Evolutionary conservation across 1,140 invertebrate genomes (phyloP), one percentile per base, ranked within the genome.

Genomic region (Aphaenogaster floridana): DNA sequence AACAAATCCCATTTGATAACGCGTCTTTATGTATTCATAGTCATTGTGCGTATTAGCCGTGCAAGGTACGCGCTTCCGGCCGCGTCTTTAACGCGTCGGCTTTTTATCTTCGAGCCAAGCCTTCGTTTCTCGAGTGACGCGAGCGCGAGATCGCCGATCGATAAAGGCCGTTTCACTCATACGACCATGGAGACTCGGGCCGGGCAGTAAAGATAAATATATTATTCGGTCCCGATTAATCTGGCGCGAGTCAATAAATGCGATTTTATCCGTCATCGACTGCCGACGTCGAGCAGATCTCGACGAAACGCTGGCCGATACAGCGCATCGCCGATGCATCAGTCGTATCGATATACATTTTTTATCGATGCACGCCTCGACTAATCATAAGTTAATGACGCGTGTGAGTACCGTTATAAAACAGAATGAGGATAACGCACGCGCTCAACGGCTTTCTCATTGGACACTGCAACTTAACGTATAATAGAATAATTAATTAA

Each of bases 121-220:
- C 94, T 95, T 95, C 94, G 91, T 95, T 95, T 95, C 94, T 93
- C 93, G 91, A 95, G 90, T 95, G 94, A 95, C 94, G 93, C 93
- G 92, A 86, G 88, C 86, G 86, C 87, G 86, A 89, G 91, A 90
- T 90, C 79, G 85, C 61, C 66, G 89, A 90, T 90, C 89, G 89
- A 90, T 90, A 90, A 90, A 89, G 77, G 50, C 71, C 78, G 88
- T 90, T 89, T 87, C 78, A 83, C 88, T 76, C 71, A 57, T 39
- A 76, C 57, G 68, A 68, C 21, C 57, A n/a, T 61, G 76, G 50
- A 72, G 61, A 63, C 74, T 77, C 80, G 59, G 79, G 89, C 63
- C 72, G 78, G 42, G 28, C 42, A 42, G 28, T 74, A 74, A 89
- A 90, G 83, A 90, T 90, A 90, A 87, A 87, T 54, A 85, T 64